A percentile compares a stretch with the other conserved stretches of the same genome.
phyloP scores from a whole-genome alignment of 2,888 invertebrate genomes.

The Proisotoma minuta region DNA sequence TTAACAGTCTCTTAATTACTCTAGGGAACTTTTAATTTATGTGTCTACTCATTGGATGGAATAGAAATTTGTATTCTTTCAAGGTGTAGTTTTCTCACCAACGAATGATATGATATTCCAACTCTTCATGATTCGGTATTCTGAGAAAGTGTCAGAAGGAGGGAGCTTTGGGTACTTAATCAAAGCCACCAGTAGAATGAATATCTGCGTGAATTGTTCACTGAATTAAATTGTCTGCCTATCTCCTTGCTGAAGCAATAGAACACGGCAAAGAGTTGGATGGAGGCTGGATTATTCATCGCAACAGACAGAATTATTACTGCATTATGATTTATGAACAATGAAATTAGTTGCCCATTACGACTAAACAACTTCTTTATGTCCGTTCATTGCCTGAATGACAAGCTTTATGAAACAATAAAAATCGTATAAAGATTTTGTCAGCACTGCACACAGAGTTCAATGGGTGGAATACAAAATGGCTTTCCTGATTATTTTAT shows the following conservation, averaged over 20 bases:
- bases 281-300: not conserved
- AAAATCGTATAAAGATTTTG: not conserved
- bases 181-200: not conserved
- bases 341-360: slow-evolving; percentile 9
- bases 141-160: slow-evolving; percentile 1
- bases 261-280: not conserved
- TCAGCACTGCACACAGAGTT: too few relatives aligned
- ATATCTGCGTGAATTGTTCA: not conserved
- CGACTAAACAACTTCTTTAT: slow-evolving; percentile 10
- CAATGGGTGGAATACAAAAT: too few relatives aligned
- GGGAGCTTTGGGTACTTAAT: not conserved
- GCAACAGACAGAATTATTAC: too few relatives aligned
- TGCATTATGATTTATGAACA: slow-evolving; percentile 9
- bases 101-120: too few relatives aligned
- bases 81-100: too few relatives aligned
- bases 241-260: not conserved
- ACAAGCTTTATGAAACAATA: slow-evolving; percentile 3
- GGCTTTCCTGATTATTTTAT: too few relatives aligned
- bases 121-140: too few relatives aligned
- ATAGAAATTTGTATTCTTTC: too few relatives aligned
- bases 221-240: not conserved
- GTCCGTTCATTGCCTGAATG: not conserved
- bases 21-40: too few relatives aligned
- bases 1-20: too few relatives aligned
- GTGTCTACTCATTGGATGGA: too few relatives aligned